Evolutionary conservation across 2,888 invertebrate genomes (phyloP), one percentile per base, ranked within the genome.

Genomic region (Esperia sulphurella): DNA sequence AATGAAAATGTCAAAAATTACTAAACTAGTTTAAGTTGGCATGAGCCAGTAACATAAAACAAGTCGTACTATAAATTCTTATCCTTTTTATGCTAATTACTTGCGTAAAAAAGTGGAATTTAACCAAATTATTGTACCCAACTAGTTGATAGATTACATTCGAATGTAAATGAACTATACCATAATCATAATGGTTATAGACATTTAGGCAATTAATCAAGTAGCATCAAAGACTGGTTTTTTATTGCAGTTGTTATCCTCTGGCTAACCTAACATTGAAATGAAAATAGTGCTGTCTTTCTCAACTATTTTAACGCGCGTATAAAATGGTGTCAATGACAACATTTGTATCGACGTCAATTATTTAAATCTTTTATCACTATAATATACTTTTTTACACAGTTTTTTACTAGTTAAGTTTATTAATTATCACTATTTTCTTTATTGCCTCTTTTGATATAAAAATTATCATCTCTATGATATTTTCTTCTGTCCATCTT

Each of bases 301-400:
- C 44, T 48, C 35, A 41, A 31, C 14, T 29, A 41, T 40, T 49
- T 49, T 7, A 38, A 28, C 12, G 38, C 31, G 14, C 30, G 14
- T 41, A n/a, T 14, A 41, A 31, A 49, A 42, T 21, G 30, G 38
- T 49, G 49, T 45, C 49, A 45, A 49, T 49, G 49, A 42, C 45
- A 39, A 43, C 21, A 38, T 40, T 46, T 13, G 45, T 45, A 31
- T 48, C 43, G 44, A 49, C 47, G 44, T 45, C 31, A 38, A n/a
- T 31, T 40, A 33, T 21, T 21, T 21, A 21, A 21, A 21, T 5
- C 21, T 21, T 21, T 41, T 42, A 45, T 48, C 1, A 33, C 33
- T 33, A 33, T 6, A 33, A 33, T 33, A 33, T 10, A 8, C 3
- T 21, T 3, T 21, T 21, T 21, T 21, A 5, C 21, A 21, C 2